A percentile compares a stretch with the other conserved stretches of the same genome.
Evolutionary conservation across 2,113 vertebrate genomes (phyloP).

Genomic region (Proteles cristata): DNA sequence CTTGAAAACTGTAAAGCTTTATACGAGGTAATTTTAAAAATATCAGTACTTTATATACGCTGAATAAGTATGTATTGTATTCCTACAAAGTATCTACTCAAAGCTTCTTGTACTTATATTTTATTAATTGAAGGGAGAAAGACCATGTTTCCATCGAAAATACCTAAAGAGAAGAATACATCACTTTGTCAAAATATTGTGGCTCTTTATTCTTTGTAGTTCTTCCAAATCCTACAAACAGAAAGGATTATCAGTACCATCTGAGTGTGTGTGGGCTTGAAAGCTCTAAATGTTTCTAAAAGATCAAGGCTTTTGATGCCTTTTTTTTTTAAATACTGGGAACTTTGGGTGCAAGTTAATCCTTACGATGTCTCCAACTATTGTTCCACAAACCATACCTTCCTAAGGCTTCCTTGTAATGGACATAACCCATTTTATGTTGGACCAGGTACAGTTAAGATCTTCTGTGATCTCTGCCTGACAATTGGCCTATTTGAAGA

Average conservation of each 20-base stretch:
- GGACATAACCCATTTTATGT: background rate
- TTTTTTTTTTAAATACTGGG: background rate
- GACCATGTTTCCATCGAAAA: constrained; percentile 46
- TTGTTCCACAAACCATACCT: background rate
- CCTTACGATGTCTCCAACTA: constrained; percentile 13
- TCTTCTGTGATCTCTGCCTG: background rate
- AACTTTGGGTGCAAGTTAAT: constrained; percentile 37
- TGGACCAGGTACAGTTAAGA: background rate
- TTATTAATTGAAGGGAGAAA: constrained; percentile 30
- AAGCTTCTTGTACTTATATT: background rate
- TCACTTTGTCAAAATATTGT: constrained; percentile 65
- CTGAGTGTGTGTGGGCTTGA: constrained; percentile 53
- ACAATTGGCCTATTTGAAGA: background rate
- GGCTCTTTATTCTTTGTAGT: constrained; percentile 49
- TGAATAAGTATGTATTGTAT: background rate
- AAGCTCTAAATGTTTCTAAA: constrained; percentile 62
- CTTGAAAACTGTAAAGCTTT: constrained; percentile 41
- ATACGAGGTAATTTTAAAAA: background rate
- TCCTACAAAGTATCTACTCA: background rate
- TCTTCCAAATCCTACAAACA: constrained; percentile 57
- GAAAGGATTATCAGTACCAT: constrained; percentile 50
- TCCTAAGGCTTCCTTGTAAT: background rate
- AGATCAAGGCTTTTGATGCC: background rate
- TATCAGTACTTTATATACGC: background rate
- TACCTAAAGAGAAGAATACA: constrained; percentile 43